Conservation (phyloP, 2,888 invertebrate genomes). For the Pachydiplax longipennis region DNA sequence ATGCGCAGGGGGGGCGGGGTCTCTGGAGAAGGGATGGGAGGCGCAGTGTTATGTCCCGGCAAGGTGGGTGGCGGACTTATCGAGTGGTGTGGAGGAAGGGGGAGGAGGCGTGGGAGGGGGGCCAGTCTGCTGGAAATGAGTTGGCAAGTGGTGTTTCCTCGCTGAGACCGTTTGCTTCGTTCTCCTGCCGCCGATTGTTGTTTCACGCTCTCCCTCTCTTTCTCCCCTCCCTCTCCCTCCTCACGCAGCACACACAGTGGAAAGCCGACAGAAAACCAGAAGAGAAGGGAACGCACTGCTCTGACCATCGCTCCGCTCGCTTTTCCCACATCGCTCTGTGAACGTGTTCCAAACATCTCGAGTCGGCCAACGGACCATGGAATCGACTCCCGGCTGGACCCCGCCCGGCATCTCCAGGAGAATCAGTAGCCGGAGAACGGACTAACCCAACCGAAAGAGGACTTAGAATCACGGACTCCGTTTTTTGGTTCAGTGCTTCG, state of each 20-base stretch:
- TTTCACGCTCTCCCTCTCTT: conserved; percentile 9
- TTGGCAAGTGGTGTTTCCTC: conserved; percentile 44
- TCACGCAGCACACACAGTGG: not conserved
- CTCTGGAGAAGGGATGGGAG: not conserved
- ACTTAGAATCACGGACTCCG: not conserved
- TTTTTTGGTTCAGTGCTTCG: not conserved
- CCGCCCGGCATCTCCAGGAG: not conserved
- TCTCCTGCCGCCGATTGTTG: conserved; percentile 40
- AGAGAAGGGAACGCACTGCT: conserved; percentile 13
- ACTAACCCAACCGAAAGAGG: not conserved
- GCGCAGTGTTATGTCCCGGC: not conserved
- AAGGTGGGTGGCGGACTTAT: conserved; percentile 27
- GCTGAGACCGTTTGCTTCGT: conserved; percentile 29
- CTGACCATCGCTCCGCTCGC: not conserved
- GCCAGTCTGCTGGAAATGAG: conserved; percentile 21
- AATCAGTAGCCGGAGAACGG: not conserved
- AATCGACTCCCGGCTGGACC: not conserved
- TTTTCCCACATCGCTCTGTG: no score
- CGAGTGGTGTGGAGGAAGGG: not conserved
- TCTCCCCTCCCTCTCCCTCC: not conserved
- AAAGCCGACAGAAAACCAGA: not conserved
- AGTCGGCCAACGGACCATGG: not conserved
- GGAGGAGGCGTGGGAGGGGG: not conserved
- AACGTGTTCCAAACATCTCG: not conserved
- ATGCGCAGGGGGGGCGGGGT: not conserved